Conservation (phyloP, 2,113 vertebrate species). For the Macrotis lagotis region DNA sequence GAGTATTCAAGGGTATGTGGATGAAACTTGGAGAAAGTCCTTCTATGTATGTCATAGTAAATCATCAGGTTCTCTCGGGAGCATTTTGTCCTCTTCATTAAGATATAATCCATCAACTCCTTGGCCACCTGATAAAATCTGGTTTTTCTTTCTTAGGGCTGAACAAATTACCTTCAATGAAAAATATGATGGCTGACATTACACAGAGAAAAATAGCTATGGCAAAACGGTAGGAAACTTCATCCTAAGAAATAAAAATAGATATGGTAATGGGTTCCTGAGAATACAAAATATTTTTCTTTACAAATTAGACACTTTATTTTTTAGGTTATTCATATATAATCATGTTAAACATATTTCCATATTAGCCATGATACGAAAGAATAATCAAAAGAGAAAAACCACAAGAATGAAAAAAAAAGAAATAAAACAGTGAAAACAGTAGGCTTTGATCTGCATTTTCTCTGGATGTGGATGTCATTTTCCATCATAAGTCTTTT, state of each 20-base stretch:
- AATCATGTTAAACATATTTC: too few relatives aligned
- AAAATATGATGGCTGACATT: constrained; percentile 68
- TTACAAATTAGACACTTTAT: too few relatives aligned
- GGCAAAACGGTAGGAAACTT: constrained; percentile 57
- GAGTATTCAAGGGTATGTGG: constrained; percentile 84
- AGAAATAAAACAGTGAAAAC: too few relatives aligned
- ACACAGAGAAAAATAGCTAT: constrained; percentile 45
- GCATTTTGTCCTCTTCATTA: neutral
- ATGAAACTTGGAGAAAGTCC: neutral
- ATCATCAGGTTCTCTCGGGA: neutral
- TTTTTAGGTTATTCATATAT: too few relatives aligned
- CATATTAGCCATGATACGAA: too few relatives aligned
- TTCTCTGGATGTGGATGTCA: too few relatives aligned
- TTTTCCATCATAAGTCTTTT: too few relatives aligned
- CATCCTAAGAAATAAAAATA: neutral
- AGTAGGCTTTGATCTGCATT: too few relatives aligned
- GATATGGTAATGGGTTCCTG: neutral
- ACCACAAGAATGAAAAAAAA: too few relatives aligned
- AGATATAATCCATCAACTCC: neutral
- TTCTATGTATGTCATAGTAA: neutral
- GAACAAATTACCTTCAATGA: constrained; percentile 15
- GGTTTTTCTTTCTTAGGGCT: constrained; percentile 56
- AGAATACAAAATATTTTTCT: too few relatives aligned
- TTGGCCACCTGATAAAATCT: neutral
- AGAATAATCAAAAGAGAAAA: too few relatives aligned